Evolutionary conservation across 2,888 invertebrate species (phyloP), one percentile per base, ranked within the genome.

Genomic region (Ophion obscuratus): DNA sequence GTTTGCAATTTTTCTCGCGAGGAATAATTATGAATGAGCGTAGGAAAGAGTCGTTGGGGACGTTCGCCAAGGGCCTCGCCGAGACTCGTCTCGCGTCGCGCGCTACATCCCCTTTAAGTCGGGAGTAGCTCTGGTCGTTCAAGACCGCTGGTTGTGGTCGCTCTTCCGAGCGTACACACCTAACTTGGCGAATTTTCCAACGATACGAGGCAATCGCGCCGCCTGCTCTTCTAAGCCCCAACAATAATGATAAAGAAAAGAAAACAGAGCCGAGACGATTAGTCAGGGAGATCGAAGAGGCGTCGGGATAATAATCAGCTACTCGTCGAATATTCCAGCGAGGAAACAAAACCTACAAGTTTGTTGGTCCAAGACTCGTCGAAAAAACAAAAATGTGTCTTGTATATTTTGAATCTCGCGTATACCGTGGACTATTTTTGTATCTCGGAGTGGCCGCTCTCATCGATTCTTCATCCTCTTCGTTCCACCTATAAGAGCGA

Each of bases 71-170:
- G 67, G 20, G 31, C 14, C 31, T 31, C 27, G 24, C n/a, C 62
- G 70, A 76, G 68, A 71, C 57, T 6, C 36, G 40, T 40, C 40
- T 40, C 36, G 61, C 57, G 66, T 24, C 62, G 66, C 20, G 57
- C 57, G 87, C 20, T 86, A 74, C 83, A 88, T 88, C 88, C 86
- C 86, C 88, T 88, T 88, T 88, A 88, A 88, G 88, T 88, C 88
- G 87, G 86, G 87, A 84, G 77, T 85, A 87, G 81, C 81, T 82
- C 62, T 74, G 44, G 73, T n/a, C 71, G 87, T 75, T 83, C 74
- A 83, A 74, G 78, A 57, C 76, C 47, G 61, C 75, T 79, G 74
- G 53, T 7, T 59, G 24, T 76, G 59, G n/a, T 47, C 61, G 61
- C 11, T 31, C 31, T 9, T 36, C n/a, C 40, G n/a, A n/a, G 20